Evolutionary conservation across 1,140 invertebrate genomes (phyloP).

Genomic region (Rhopalosiphum maidis): DNA sequence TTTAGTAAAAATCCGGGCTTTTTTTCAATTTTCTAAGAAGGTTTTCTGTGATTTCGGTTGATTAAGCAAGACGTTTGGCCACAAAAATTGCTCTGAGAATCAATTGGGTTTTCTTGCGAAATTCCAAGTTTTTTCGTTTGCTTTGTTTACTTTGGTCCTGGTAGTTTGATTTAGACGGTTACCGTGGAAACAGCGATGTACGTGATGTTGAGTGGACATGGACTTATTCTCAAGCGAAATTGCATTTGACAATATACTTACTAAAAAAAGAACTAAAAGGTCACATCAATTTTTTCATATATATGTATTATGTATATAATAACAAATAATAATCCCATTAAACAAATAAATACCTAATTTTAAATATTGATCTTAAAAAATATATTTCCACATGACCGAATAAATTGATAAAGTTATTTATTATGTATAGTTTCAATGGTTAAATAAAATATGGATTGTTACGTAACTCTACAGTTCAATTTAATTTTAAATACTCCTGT

Average conservation of each 20-base stretch:
- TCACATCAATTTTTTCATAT: neutral
- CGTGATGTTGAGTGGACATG: conserved; percentile 51
- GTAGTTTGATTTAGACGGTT: conserved; percentile 49
- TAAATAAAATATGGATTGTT: neutral
- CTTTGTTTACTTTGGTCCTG: conserved; percentile 48
- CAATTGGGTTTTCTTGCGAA: conserved; percentile 6
- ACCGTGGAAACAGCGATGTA: conserved; percentile 45
- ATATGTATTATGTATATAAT: neutral
- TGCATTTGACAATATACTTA: conserved; percentile 13
- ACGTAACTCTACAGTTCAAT: neutral
- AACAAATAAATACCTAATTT: neutral
- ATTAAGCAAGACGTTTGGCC: conserved; percentile 41
- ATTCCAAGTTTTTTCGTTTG: conserved; percentile 29
- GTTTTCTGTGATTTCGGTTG: conserved; percentile 43
- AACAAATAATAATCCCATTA: neutral
- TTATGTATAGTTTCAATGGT: neutral
- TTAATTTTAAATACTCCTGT: neutral
- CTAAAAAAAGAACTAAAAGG: neutral
- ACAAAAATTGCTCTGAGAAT: conserved; percentile 43
- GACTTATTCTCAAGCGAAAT: conserved; percentile 39
- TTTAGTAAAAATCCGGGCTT: neutral
- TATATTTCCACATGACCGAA: neutral
- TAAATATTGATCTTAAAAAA: neutral
- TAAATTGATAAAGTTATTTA: neutral
- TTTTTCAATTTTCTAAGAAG: conserved; percentile 30